A percentile compares a stretch with the other conserved stretches of the same genome.
phyloP scores from a whole-genome alignment of 2,113 vertebrate genomes.

The Leptocoma aspasia region DNA sequence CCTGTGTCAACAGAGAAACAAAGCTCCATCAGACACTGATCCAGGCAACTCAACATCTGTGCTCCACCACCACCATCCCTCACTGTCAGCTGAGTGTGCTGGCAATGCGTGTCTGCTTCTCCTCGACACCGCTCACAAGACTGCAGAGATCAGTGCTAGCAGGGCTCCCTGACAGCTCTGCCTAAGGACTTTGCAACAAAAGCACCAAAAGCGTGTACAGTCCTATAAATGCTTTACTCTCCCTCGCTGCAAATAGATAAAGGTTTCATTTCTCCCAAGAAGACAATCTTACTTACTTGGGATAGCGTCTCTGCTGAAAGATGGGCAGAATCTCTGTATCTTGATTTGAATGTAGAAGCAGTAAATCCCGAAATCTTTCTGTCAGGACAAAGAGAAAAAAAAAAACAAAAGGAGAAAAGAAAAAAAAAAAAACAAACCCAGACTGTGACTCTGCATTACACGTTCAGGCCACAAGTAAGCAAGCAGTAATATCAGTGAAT shows the following conservation, averaged over 20 bases:
- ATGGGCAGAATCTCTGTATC: conserved; percentile 87
- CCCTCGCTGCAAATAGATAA: neutral
- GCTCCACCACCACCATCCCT: neutral
- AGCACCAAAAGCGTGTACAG: neutral
- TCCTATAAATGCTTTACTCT: neutral
- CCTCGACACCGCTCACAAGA: neutral
- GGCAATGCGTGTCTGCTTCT: neutral
- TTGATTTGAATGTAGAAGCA: conserved; percentile 77
- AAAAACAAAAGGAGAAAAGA: too few relatives aligned
- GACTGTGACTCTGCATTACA: conserved; percentile 11
- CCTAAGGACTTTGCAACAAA: neutral
- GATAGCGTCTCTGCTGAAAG: conserved; percentile 87
- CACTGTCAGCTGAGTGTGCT: neutral
- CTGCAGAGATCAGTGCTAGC: neutral
- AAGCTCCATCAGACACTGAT: neutral
- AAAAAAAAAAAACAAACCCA: neutral
- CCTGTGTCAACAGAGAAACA: conserved; percentile 10
- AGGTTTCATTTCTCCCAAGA: conserved; percentile 6
- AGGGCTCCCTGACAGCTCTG: neutral
- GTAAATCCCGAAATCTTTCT: conserved; percentile 88
- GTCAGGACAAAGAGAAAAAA: conserved; percentile 40
- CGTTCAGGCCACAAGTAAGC: neutral
- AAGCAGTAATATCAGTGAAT: conserved; percentile 3
- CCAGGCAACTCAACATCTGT: neutral
- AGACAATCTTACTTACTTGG: conserved; percentile 81